These are phyloP conservation scores for Delia radicum DNA, from an alignment of 1,140 invertebrate genomes.

Conservation along the genomic window DNA sequence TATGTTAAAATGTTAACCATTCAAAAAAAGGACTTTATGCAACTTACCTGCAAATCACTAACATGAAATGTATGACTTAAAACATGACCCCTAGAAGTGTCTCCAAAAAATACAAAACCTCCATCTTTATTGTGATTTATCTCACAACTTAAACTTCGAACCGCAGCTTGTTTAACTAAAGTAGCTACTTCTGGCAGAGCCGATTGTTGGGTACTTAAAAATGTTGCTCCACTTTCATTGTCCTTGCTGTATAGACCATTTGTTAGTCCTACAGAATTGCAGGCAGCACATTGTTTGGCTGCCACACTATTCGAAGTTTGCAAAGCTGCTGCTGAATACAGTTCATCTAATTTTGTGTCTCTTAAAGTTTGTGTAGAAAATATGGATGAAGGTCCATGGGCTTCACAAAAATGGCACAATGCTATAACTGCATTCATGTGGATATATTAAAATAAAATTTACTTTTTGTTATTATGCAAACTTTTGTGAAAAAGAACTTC, in stretches of 20 bases:
- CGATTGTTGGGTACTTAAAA: slow-evolving; percentile 74
- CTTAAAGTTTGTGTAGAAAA: slow-evolving; percentile 79
- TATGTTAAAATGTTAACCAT: not conserved
- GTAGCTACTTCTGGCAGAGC: slow-evolving; percentile 70
- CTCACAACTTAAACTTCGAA: slow-evolving; percentile 83
- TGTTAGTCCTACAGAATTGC: slow-evolving; percentile 66
- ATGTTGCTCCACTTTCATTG: slow-evolving; percentile 70
- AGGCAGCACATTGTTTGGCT: slow-evolving; percentile 56
- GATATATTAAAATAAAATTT: no score
- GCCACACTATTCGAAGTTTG: slow-evolving; percentile 40
- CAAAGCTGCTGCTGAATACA: slow-evolving; percentile 55
- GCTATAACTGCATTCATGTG: slow-evolving; percentile 66
- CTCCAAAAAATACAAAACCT: slow-evolving; percentile 86
- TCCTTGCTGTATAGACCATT: slow-evolving; percentile 70
- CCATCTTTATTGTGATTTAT: slow-evolving; percentile 75
- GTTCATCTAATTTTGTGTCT: slow-evolving; percentile 57
- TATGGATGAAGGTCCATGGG: slow-evolving; percentile 83
- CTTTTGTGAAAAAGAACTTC: no score
- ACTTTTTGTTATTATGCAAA: not conserved
- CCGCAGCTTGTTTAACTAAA: slow-evolving; percentile 75
- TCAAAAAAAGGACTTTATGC: not conserved
- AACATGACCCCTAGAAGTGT: slow-evolving; percentile 79
- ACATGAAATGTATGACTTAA: slow-evolving; percentile 82
- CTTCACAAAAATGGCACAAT: slow-evolving; percentile 78
- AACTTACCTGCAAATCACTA: slow-evolving; percentile 65